These are phyloP conservation scores for Polietes domitor DNA, from an alignment of 2,888 invertebrate genomes.

Conservation along the genomic window DNA sequence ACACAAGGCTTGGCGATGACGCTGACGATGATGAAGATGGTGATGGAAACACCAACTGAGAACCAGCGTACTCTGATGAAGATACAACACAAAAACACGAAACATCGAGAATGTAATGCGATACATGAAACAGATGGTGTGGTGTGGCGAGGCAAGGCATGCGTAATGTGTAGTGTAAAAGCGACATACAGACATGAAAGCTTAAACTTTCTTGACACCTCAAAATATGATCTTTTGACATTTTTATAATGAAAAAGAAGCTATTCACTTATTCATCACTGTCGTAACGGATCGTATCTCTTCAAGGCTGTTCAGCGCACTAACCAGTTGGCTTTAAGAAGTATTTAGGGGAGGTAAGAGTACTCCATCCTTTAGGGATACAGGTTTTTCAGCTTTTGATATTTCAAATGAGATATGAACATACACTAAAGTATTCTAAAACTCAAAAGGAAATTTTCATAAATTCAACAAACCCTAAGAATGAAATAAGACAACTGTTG, in stretches of 20 bases:
- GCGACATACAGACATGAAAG: conserved; percentile 10
- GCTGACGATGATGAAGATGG: conserved; percentile 18
- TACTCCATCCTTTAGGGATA: too few species aligned
- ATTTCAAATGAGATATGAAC: too few species aligned
- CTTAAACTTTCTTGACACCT: conserved; percentile 34
- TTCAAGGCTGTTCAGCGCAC: conserved; percentile 33
- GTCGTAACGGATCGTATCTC: conserved; percentile 39
- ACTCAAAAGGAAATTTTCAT: too few species aligned
- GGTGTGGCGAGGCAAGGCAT: neutral
- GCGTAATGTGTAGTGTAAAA: neutral
- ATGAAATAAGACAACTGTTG: too few species aligned
- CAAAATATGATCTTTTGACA: conserved; percentile 32
- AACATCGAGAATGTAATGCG: conserved; percentile 44
- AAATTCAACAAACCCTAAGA: too few species aligned
- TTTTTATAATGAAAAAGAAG: conserved; percentile 1
- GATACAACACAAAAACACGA: conserved; percentile 26
- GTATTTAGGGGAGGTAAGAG: too few species aligned
- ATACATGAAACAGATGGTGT: conserved; percentile 21
- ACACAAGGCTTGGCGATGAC: conserved; percentile 64
- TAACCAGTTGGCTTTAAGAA: too few species aligned
- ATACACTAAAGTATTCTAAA: too few species aligned
- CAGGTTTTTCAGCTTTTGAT: too few species aligned
- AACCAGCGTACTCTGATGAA: neutral
- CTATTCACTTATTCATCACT: neutral
- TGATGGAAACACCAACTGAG: too few species aligned